Base-by-base conservation (phyloP, 2,888 invertebrate genomes). In the Xanthostigma xanthostigma region DNA sequence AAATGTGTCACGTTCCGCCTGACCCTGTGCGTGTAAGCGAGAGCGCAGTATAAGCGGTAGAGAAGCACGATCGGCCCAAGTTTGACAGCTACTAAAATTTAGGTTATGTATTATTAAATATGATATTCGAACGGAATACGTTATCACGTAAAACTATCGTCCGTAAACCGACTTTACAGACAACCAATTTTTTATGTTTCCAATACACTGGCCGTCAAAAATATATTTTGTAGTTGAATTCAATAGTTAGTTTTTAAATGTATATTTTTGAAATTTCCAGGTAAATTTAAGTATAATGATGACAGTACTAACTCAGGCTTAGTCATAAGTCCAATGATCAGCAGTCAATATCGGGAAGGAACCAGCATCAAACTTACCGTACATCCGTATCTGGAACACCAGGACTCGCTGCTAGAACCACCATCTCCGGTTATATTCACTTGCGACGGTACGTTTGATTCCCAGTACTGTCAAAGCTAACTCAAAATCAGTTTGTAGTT, bases 281-380 rank as follows among this genome's bases (percentile, higher is more conserved):
- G 74, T 66, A 78, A 80, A 58, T 93, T 85, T 66, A 72, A 75
- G 1, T 77, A 82, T 60, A 76, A 80, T 46, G 87, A 94, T 64
- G 73, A 75, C 14, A 73, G 70, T 50, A 85, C 88, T 11, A 95
- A 96, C 70, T 79, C 85, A 39, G 95, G 95, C 0, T 80, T 92
- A 60, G 82, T 95, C 50, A 78, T 92, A 53, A 93, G 94, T 55
- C 83, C 92, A 1, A 80, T 88, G 60, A 83, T 92, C 55, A 84
- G 86, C 55, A 86, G 84, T 62, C 75, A 78, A 55, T 87, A 88
- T 64, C 69, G 71, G 17, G 79, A 78, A 51, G 78, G 83, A 54
- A 87, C 90, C 45, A 93, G 92, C 64, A 86, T 95, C 56, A 94
- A 94, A 70, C 72, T 96, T 55, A 75, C 89, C 59, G 87, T 96